Conservation (phyloP, 2,888 invertebrate species). For the Eristalis tenax region DNA sequence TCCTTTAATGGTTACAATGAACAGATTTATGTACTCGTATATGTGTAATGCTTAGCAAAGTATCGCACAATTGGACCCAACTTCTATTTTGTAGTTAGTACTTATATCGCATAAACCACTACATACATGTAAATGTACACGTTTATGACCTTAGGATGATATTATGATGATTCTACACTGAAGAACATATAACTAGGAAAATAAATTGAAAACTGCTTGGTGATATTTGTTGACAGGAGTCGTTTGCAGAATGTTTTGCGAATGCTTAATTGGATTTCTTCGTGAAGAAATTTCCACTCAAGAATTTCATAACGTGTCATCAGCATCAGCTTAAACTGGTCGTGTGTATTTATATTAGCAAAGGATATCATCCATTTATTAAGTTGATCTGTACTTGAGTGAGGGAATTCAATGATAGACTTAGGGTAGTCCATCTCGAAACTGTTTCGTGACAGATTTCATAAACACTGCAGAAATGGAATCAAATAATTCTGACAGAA, state of each 20-base stretch:
- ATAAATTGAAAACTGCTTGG: slow-evolving; percentile 68
- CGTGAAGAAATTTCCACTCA: slow-evolving; percentile 64
- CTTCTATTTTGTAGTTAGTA: neutral
- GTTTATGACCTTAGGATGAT: slow-evolving; percentile 29
- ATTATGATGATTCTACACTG: slow-evolving; percentile 52
- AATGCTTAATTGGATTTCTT: slow-evolving; percentile 68
- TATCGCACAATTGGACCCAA: slow-evolving; percentile 40
- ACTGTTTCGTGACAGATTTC: too few relatives aligned
- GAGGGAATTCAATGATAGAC: too few relatives aligned
- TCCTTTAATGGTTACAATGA: slow-evolving; percentile 24
- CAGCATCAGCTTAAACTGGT: slow-evolving; percentile 33
- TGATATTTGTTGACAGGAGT: slow-evolving; percentile 68
- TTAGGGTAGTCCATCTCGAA: too few relatives aligned
- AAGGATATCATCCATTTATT: slow-evolving; percentile 21
- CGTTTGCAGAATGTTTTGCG: slow-evolving; percentile 64
- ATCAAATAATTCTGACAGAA: too few relatives aligned
- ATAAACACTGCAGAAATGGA: too few relatives aligned
- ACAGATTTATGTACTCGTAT: slow-evolving; percentile 35
- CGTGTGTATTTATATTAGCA: slow-evolving; percentile 35
- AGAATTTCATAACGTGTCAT: slow-evolving; percentile 63
- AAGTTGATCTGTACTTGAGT: slow-evolving; percentile 30
- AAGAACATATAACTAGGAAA: slow-evolving; percentile 53
- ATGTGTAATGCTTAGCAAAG: slow-evolving; percentile 44
- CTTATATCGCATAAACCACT: neutral
- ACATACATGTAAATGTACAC: slow-evolving; percentile 2